A percentile compares a stretch with the other conserved stretches of the same genome.
These are phyloP conservation scores for Synodontis membranacea DNA, from an alignment of 2,113 vertebrate genomes.

Conservation along the genomic window DNA sequence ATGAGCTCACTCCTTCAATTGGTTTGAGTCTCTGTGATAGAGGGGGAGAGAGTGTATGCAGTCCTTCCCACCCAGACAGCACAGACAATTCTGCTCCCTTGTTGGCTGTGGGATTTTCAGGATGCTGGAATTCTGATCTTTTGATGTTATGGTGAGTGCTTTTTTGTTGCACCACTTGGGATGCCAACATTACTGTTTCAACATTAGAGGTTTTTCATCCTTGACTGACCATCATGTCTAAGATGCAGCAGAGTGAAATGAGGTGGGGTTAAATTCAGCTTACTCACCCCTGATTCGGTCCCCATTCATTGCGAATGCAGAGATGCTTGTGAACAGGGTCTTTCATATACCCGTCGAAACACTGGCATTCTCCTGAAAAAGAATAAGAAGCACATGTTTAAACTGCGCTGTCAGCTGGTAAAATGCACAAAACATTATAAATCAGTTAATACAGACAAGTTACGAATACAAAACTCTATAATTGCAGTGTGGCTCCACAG, in stretches of 20 bases:
- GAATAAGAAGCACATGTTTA: constrained; percentile 22
- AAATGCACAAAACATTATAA: constrained; percentile 4
- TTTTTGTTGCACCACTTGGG: neutral
- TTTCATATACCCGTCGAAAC: constrained; percentile 96
- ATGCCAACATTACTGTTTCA: neutral
- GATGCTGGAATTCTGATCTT: neutral
- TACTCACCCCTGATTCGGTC: constrained; percentile 95
- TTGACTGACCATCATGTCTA: neutral
- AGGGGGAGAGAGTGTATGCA: neutral
- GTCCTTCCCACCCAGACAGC: neutral
- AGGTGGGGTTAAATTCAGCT: neutral
- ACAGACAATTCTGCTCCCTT: neutral
- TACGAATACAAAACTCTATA: neutral
- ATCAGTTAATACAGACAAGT: neutral
- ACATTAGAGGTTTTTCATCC: neutral
- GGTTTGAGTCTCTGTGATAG: neutral
- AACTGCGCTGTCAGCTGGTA: neutral
- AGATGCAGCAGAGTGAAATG: neutral
- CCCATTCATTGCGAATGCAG: constrained; percentile 98
- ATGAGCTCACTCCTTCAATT: neutral
- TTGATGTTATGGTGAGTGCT: neutral
- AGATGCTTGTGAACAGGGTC: constrained; percentile 97
- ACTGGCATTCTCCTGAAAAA: constrained; percentile 88
- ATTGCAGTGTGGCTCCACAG: neutral
- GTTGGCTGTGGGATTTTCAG: neutral